Conservation (phyloP, 2,113 vertebrate species). For the Nannobrachium achirus region DNA sequence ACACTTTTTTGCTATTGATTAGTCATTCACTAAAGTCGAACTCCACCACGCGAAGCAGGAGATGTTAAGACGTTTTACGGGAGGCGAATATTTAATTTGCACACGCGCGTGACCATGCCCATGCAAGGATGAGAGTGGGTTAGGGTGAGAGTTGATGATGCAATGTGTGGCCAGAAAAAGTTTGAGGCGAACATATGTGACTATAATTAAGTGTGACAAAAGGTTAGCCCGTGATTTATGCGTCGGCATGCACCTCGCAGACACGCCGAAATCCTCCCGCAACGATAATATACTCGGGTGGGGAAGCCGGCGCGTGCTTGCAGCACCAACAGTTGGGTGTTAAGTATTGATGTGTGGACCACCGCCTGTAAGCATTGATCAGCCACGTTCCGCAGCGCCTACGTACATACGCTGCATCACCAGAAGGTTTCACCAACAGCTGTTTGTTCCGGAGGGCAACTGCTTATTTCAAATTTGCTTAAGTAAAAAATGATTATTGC, state of each 20-base stretch:
- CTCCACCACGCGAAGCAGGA: background rate
- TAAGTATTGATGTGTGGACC: conserved; percentile 36
- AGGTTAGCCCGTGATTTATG: background rate
- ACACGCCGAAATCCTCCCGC: background rate
- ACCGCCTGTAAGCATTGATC: conserved; percentile 81
- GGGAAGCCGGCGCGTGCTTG: conserved; percentile 5
- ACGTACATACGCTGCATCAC: conserved; percentile 83
- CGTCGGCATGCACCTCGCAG: background rate
- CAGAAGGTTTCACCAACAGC: conserved; percentile 91
- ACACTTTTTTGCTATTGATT: no score
- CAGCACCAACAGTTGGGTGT: conserved; percentile 25
- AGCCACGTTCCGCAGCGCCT: conserved; percentile 76
- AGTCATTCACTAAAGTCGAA: no score
- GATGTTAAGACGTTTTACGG: background rate
- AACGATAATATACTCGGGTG: background rate
- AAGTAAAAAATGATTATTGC: conserved; percentile 97
- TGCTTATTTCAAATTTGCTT: conserved; percentile 88
- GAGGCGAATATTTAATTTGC: no score
- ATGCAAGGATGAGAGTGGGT: no score
- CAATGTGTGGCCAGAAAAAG: background rate
- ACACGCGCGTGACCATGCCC: background rate
- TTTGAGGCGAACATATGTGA: background rate
- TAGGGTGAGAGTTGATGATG: no score
- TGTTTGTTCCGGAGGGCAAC: conserved; percentile 92
- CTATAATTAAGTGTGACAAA: background rate